Evolutionary conservation across 35 echinoderm and acorn worm species (phyloP).

Genomic region (Chiridota heheva): DNA sequence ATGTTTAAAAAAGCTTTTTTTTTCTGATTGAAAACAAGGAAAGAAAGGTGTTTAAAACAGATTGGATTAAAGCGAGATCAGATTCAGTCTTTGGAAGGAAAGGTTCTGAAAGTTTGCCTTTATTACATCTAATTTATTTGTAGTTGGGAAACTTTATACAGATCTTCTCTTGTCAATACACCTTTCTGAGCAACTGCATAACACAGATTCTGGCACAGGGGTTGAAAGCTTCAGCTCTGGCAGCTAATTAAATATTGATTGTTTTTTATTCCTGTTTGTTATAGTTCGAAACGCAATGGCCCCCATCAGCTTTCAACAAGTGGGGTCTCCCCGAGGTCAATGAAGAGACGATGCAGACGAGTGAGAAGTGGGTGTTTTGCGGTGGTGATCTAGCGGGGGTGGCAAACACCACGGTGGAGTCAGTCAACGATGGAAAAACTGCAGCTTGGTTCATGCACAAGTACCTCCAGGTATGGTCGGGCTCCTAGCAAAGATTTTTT

Average conservation of each 20-base stretch:
- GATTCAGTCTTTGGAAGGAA: too few species aligned
- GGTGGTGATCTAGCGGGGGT: slow-evolving; percentile 90
- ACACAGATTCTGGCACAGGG: too few species aligned
- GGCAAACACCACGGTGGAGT: slow-evolving; percentile 94
- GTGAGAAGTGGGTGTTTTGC: slow-evolving; percentile 86
- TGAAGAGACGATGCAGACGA: slow-evolving; percentile 75
- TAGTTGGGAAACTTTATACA: too few species aligned
- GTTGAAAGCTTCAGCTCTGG: not conserved
- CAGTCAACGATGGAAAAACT: slow-evolving; percentile 97
- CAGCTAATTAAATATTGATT: not conserved
- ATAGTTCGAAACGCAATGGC: slow-evolving; percentile 79
- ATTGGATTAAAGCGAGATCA: too few species aligned
- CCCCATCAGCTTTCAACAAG: slow-evolving; percentile 73
- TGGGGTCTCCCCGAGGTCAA: slow-evolving; percentile 91
- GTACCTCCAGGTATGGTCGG: slow-evolving; percentile 83
- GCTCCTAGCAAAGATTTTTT: too few species aligned
- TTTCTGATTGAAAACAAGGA: too few species aligned
- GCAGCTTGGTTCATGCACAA: slow-evolving; percentile 97
- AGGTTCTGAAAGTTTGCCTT: too few species aligned
- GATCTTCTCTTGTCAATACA: too few species aligned
- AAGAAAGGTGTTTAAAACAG: too few species aligned
- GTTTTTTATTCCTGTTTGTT: too few species aligned
- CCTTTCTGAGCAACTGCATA: not conserved
- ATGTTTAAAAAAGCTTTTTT: too few species aligned
- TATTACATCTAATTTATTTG: too few species aligned